Conservation (phyloP, 2,888 invertebrate genomes). For the Catonia carolina region DNA sequence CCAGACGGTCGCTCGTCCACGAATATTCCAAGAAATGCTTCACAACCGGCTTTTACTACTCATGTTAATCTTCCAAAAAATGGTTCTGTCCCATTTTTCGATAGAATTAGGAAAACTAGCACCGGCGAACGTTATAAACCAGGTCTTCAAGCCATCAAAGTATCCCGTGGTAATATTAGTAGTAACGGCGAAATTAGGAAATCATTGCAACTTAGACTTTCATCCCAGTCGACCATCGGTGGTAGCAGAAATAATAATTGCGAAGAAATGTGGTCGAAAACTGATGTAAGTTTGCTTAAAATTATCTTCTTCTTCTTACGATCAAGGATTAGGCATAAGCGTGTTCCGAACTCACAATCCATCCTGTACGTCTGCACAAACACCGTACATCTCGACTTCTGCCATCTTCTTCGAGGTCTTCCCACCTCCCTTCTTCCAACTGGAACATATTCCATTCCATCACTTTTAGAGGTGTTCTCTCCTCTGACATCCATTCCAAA, state of each 20-base stretch:
- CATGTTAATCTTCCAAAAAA: constrained; percentile 68
- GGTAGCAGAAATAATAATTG: constrained; percentile 51
- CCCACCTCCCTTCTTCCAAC: too few relatives aligned
- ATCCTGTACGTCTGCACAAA: too few relatives aligned
- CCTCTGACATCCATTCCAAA: too few relatives aligned
- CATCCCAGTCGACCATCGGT: constrained; percentile 51
- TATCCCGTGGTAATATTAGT: constrained; percentile 66
- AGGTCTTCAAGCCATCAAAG: constrained; percentile 72
- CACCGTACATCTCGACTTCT: too few relatives aligned
- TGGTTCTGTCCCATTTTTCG: constrained; percentile 85
- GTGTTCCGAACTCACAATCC: too few relatives aligned
- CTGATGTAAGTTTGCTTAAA: constrained; percentile 39
- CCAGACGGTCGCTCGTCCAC: not conserved
- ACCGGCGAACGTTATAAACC: constrained; percentile 79
- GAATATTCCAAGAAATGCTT: constrained; percentile 71
- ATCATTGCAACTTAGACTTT: constrained; percentile 50
- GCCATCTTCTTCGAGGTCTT: too few relatives aligned
- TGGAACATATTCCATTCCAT: too few relatives aligned
- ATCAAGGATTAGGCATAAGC: too few relatives aligned
- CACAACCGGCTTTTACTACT: constrained; percentile 75
- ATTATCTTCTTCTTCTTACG: too few relatives aligned
- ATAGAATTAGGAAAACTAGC: constrained; percentile 76
- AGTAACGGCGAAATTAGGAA: constrained; percentile 71
- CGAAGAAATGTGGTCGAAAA: constrained; percentile 41
- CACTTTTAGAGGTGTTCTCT: too few relatives aligned